Base-by-base conservation (phyloP, 1,140 invertebrate genomes). In the Andrena cerasifolii region DNA sequence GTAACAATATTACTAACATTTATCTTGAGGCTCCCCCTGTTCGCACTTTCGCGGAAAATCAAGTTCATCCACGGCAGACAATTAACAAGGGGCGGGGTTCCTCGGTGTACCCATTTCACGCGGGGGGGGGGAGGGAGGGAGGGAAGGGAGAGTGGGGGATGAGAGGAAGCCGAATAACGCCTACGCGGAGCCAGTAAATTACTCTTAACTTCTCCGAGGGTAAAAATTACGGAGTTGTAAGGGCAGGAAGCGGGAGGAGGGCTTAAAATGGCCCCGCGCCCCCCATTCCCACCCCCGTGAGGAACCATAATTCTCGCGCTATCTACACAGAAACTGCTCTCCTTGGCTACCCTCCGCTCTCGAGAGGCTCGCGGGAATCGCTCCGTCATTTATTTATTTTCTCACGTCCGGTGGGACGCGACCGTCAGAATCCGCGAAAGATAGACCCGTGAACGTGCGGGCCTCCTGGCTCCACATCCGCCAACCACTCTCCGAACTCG, bases 141-240 rank as follows among this genome's bases (percentile, higher is more conserved):
- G 18, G 53, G n/a, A 16, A 12, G 5, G 31, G 28, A 33, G 43
- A 28, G 31, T 10, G 33, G 26, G 45, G 31, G 14, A 36, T 6
- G 24, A 28, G 43, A 45, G 59, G 67, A 62, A 28, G 43, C 47
- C 80, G 87, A 87, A 88, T 85, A 87, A 87, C 82, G 84, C 84
- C 83, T 86, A 85, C 82, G 72, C 61, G 78, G 83, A 86, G 84
- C 83, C 84, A 90, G 87, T 92, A 92, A 91, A 91, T 92, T 91
- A 92, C 89, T 91, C 88, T 91, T 91, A 91, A 91, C 88, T 91
- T 91, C 86, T 86, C 74, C 71, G 83, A 89, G 88, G 87, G 85
- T 91, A 92, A 92, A 92, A 92, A 91, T 92, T 92, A 92, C 90
- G 73, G 88, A 89, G 87, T 91, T 89, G 86, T 87, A 89, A 89